A percentile compares a stretch with the other conserved stretches of the same genome.
Evolutionary conservation across 2,797 vertebrate genomes (phyloP).

Genomic region (Anabas testudineus): DNA sequence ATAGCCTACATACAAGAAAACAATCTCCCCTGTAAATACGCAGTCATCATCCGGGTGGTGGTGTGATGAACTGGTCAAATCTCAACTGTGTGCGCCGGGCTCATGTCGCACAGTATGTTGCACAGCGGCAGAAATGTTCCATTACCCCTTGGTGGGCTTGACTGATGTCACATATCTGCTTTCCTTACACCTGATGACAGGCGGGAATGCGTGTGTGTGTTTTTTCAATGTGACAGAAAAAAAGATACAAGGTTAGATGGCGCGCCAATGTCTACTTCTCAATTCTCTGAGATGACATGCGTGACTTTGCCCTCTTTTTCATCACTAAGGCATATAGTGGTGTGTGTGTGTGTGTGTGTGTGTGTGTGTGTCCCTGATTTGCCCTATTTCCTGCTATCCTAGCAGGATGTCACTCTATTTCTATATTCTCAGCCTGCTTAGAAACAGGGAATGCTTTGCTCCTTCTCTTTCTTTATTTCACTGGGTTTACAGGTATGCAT

Average conservation of each 20-base stretch:
- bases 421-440: constrained; percentile 53
- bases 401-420: constrained; percentile 64
- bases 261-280: constrained; percentile 51
- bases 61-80: constrained; percentile 53
- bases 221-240: constrained; percentile 31
- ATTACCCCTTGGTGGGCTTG: constrained; percentile 54
- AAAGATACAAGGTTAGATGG: constrained; percentile 31
- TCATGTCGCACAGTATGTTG: constrained; percentile 40
- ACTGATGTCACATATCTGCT: constrained; percentile 62
- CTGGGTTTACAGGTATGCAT: background rate
- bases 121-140: constrained; percentile 48
- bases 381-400: constrained; percentile 71
- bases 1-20: constrained; percentile 52
- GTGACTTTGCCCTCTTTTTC: constrained; percentile 67
- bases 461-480: constrained; percentile 9
- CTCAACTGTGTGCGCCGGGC: constrained; percentile 59
- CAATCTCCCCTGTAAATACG: constrained; percentile 52
- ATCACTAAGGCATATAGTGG: constrained; percentile 48
- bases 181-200: constrained; percentile 58
- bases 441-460: constrained; percentile 14
- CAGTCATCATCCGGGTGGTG: constrained; percentile 40
- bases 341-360: constrained; percentile 31
- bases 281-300: constrained; percentile 52
- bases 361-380: constrained; percentile 47
- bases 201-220: constrained; percentile 32